Evolutionary conservation across 1,140 invertebrate genomes (phyloP), one percentile per base, ranked within the genome.

Genomic region (Tetramorium parvispinum): DNA sequence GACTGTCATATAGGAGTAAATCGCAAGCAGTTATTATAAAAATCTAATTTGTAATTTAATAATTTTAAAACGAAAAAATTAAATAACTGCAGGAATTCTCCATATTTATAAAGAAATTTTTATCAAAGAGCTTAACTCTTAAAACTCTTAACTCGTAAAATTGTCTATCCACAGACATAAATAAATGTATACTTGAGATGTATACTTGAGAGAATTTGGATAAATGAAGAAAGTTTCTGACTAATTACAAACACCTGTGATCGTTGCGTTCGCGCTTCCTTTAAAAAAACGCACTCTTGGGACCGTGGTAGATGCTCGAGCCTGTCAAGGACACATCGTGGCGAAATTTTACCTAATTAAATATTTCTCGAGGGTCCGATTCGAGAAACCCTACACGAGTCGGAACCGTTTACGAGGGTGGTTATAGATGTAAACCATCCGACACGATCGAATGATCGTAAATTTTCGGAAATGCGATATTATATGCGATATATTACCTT

Each of bases 291-390:
- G 11, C 24, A 75, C 53, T 75, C 79, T 7, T 59, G 66, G 24
- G 37, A 73, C 21, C 53, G 40, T n/a, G 68, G 53, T 73, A 46
- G 66, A n/a, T 37, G 13, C 13, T 83, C 53, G 68, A 55, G 53
- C 21, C 61, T 53, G 0, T 37, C 65, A 32, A 51, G 77, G 73
- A 77, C 63, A 40, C n/a, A 53, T 53, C 49, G 53, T 40, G 37
- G 71, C 27, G 40, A 24, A 83, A 59, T 89, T 88, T 85, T 82
- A 71, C 49, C 86, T 91, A 91, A 91, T 91, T 91, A 87, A 91
- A 87, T 89, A 87, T 91, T 77, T 86, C 87, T 85, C 77, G 78
- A 82, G 88, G 89, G 88, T 85, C 57, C 71, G 73, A 85, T 76
- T 66, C 82, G 32, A 78, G 82, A 77, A 85, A 78, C 82, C 73